Conservation (phyloP, 2,888 invertebrate species). For the Mechanitis messenoides region DNA sequence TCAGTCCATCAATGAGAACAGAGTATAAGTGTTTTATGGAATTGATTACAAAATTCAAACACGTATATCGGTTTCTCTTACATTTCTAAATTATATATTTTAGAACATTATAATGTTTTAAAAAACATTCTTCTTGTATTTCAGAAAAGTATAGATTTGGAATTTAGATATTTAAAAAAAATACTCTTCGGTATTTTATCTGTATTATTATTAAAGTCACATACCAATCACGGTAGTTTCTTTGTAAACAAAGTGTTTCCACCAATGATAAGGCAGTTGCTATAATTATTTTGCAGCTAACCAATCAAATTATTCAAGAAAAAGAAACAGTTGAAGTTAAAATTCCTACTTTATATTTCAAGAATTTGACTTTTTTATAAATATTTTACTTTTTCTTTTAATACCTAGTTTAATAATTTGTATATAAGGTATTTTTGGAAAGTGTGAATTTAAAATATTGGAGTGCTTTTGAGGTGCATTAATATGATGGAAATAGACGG, state of each 20-base stretch:
- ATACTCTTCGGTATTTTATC: neutral
- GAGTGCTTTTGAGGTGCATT: neutral
- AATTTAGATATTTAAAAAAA: neutral
- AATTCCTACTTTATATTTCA: slow-evolving; percentile 32
- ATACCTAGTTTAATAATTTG: slow-evolving; percentile 3
- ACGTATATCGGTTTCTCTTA: no score
- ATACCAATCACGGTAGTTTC: slow-evolving; percentile 8
- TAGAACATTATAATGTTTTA: no score
- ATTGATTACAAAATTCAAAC: no score
- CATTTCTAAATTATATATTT: no score
- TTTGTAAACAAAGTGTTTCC: slow-evolving; percentile 16
- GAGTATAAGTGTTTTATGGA: no score
- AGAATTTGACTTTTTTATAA: slow-evolving; percentile 34
- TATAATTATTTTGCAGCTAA: neutral
- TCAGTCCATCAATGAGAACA: no score
- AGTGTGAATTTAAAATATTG: slow-evolving; percentile 18
- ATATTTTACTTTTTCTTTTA: slow-evolving; percentile 8
- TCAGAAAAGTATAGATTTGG: no score
- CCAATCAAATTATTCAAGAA: slow-evolving; percentile 9
- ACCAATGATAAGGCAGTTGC: slow-evolving; percentile 11
- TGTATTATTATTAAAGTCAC: neutral
- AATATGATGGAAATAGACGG: slow-evolving; percentile 66
- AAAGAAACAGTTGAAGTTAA: slow-evolving; percentile 66
- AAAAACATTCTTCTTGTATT: no score
- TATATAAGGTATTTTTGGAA: slow-evolving; percentile 3